Conservation (phyloP, 1,140 invertebrate species). For the Pseudomyrmex flavicornis region DNA sequence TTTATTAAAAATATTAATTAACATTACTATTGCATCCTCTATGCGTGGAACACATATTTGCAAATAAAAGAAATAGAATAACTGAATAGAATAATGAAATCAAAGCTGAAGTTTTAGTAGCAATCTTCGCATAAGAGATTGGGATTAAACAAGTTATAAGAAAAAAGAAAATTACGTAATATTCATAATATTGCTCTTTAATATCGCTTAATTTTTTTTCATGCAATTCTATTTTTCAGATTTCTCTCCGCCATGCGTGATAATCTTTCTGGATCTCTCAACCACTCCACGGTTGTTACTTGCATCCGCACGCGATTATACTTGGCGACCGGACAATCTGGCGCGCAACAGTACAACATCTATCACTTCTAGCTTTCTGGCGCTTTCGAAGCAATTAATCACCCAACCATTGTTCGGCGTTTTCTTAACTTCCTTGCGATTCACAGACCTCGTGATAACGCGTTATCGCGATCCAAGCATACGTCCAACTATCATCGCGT, state of each 20-base stretch:
- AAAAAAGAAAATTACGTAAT: neutral
- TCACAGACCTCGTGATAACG: constrained; percentile 54
- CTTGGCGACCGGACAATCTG: constrained; percentile 57
- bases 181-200: neutral
- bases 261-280: constrained; percentile 32
- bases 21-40: neutral
- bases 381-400: constrained; percentile 71
- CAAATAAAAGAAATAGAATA: neutral
- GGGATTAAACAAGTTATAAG: neutral
- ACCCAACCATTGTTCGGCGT: constrained; percentile 58
- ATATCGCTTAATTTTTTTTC: constrained; percentile 21
- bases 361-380: constrained; percentile 66
- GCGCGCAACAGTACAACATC: constrained; percentile 58
- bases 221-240: constrained; percentile 7
- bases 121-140: neutral
- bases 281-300: neutral
- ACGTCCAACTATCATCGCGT: constrained; percentile 15
- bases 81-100: constrained; percentile 25
- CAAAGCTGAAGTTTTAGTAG: neutral
- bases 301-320: constrained; percentile 39
- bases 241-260: constrained; percentile 2
- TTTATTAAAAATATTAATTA: constrained; percentile 1
- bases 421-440: no score
- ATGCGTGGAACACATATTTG: neutral
- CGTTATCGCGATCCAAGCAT: constrained; percentile 65